These are phyloP conservation scores for Microvelia longipes DNA, from an alignment of 1,140 invertebrate genomes.

Conservation along the genomic window DNA sequence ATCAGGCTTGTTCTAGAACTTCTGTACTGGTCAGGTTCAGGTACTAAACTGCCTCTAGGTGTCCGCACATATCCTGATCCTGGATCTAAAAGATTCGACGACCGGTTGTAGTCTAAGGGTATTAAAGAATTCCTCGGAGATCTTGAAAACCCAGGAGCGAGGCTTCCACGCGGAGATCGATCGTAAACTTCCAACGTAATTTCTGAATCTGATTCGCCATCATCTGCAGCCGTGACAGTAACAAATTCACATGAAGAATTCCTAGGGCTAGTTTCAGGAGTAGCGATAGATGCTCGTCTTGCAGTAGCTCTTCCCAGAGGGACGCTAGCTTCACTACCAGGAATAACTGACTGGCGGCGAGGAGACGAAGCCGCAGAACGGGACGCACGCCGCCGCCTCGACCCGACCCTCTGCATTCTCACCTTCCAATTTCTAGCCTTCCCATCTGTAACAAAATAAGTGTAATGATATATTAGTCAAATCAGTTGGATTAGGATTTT, in stretches of 20 bases:
- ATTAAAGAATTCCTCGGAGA: constrained; percentile 47
- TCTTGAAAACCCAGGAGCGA: constrained; percentile 30
- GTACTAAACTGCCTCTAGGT: constrained; percentile 31
- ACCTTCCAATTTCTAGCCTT: constrained; percentile 15
- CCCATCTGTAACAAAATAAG: constrained; percentile 12
- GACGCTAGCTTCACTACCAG: constrained; percentile 7
- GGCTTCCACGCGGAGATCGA: constrained; percentile 26
- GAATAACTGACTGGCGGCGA: constrained; percentile 32
- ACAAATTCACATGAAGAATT: constrained; percentile 13
- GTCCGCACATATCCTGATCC: constrained; percentile 10
- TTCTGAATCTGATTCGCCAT: constrained; percentile 15
- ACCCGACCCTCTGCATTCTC: constrained; percentile 50
- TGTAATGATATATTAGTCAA: no score
- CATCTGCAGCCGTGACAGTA: constrained; percentile 18
- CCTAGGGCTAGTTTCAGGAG: constrained; percentile 11
- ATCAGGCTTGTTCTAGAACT: constrained; percentile 44
- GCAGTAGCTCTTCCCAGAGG: constrained; percentile 26
- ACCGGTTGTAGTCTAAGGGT: constrained; percentile 28
- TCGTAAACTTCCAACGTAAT: constrained; percentile 13
- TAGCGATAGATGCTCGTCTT: constrained; percentile 33
- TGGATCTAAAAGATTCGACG: background rate
- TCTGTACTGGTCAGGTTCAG: constrained; percentile 30
- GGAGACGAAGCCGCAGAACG: constrained; percentile 45
- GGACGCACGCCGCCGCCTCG: constrained; percentile 44
- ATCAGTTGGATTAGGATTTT: no score